phyloP scores from a whole-genome alignment of 2,888 invertebrate species.

The Nycteola revayana region DNA sequence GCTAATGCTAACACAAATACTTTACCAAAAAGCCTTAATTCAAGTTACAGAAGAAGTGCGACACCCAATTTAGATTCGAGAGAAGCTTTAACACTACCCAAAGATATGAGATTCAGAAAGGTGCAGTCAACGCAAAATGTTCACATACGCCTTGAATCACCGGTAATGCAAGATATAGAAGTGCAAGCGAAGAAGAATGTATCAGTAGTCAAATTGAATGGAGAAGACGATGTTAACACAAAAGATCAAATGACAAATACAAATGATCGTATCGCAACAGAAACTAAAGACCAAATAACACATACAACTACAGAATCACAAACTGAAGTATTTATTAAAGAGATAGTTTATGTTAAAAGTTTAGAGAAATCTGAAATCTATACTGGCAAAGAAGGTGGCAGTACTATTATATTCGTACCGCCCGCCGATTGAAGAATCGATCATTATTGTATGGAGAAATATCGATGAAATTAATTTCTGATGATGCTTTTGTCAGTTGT shows the following conservation, averaged over 20 bases:
- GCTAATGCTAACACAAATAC: conserved; percentile 38
- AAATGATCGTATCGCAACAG: too few species aligned
- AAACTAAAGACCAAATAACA: too few species aligned
- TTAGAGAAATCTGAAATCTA: conserved; percentile 65
- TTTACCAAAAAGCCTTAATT: conserved; percentile 61
- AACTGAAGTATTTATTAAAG: conserved; percentile 53
- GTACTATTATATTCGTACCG: conserved; percentile 71
- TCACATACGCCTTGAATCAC: conserved; percentile 65
- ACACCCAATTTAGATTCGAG: conserved; percentile 56
- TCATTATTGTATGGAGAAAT: background rate
- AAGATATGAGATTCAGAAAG: conserved; percentile 74
- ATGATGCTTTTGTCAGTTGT: too few species aligned
- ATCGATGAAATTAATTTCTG: conserved; percentile 7
- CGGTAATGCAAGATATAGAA: conserved; percentile 43
- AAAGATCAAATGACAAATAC: conserved; percentile 22
- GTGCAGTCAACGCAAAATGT: conserved; percentile 70
- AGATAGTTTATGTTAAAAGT: conserved; percentile 59
- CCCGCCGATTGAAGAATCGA: conserved; percentile 63
- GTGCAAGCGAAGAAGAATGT: conserved; percentile 61
- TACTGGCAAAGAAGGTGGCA: conserved; percentile 62
- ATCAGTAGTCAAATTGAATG: conserved; percentile 67
- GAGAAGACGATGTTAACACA: conserved; percentile 55
- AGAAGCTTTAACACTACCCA: conserved; percentile 67
- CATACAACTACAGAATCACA: conserved; percentile 21
- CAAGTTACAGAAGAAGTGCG: conserved; percentile 60